phyloP scores from a whole-genome alignment of 2,113 vertebrate species.

The Nibea albiflora region DNA sequence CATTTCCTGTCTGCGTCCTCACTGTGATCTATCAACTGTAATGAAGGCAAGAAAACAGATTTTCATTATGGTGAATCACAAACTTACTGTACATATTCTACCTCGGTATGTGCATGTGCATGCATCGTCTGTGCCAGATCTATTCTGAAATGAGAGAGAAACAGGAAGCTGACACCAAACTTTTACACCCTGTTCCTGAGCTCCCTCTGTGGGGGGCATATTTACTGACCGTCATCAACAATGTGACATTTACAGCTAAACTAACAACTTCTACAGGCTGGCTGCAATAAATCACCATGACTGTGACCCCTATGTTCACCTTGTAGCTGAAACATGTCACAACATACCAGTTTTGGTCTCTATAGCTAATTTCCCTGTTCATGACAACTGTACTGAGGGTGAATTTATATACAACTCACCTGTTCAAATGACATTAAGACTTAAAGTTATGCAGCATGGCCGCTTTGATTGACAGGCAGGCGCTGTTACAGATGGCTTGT shows the following conservation, averaged over 20 bases:
- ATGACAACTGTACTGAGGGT: too few species aligned
- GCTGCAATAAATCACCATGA: constrained; percentile 6
- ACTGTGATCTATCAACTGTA: not conserved
- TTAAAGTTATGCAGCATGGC: too few species aligned
- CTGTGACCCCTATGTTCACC: not conserved
- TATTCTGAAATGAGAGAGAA: constrained; percentile 24
- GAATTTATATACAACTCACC: too few species aligned
- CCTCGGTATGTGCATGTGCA: too few species aligned
- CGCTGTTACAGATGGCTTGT: too few species aligned
- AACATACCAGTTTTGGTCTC: too few species aligned
- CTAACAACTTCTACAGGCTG: constrained; percentile 1
- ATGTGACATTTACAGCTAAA: constrained; percentile 18
- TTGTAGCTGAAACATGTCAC: not conserved
- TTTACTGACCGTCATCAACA: constrained; percentile 13
- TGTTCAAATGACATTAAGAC: too few species aligned
- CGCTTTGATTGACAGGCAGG: too few species aligned
- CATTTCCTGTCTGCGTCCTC: not conserved
- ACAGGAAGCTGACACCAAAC: constrained; percentile 60
- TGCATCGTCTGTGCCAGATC: too few species aligned
- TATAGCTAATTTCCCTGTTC: too few species aligned
- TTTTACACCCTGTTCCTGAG: constrained; percentile 41
- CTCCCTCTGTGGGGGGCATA: not conserved
- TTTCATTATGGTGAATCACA: too few species aligned
- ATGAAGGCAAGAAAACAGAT: not conserved
- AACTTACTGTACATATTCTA: not conserved